These are phyloP conservation scores for Neotragus pygmaeus DNA, from an alignment of 2,113 vertebrate genomes.

Conservation along the genomic window DNA sequence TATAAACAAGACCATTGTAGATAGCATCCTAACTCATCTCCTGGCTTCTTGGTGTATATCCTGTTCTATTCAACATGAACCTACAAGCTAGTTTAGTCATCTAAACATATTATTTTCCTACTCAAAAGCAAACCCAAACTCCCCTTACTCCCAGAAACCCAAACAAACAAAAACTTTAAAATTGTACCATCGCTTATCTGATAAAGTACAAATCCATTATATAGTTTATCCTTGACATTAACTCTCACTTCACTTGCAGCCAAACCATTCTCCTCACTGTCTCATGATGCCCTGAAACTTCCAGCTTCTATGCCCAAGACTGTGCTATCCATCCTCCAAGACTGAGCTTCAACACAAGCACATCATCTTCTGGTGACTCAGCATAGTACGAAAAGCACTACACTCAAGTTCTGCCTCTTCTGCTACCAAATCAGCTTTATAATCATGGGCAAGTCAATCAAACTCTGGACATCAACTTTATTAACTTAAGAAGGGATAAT, in stretches of 20 bases:
- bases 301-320: accelerated
- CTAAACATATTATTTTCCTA: neutral
- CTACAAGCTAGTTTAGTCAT: neutral
- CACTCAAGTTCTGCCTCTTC: neutral
- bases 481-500: neutral
- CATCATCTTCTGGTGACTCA: neutral
- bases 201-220: neutral
- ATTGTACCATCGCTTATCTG: neutral
- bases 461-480: neutral
- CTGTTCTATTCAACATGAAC: neutral
- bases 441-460: neutral
- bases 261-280: too few species aligned
- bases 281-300: neutral
- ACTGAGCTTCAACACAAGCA: neutral
- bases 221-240: neutral
- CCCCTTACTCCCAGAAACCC: neutral
- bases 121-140: neutral
- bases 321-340: neutral
- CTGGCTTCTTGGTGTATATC: neutral
- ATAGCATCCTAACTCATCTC: neutral
- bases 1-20: neutral
- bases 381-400: accelerated
- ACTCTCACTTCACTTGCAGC: neutral
- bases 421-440: neutral
- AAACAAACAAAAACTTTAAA: neutral